phyloP scores from a whole-genome alignment of 23 tunicate species.

The Halocynthia aurantium region DNA sequence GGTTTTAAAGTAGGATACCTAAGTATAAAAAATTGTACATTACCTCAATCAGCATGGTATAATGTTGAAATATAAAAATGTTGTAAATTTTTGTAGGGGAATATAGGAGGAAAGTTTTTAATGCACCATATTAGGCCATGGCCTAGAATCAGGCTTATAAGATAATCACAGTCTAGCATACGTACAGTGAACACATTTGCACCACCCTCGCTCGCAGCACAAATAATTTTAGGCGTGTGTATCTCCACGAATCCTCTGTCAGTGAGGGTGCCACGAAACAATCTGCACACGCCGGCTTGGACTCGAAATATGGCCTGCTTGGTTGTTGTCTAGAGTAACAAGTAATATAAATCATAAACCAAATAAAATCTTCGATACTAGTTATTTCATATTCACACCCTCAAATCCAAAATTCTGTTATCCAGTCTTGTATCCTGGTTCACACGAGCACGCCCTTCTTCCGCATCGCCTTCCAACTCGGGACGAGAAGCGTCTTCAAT shows the following conservation, averaged over 20 bases:
- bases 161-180: no score
- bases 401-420: slow-evolving; percentile 85
- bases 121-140: not conserved
- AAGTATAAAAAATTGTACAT: not conserved
- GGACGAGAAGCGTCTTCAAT: slow-evolving; percentile 99
- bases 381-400: slow-evolving; percentile 27
- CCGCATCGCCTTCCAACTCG: slow-evolving; percentile 73
- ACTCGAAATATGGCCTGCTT: slow-evolving; percentile 98
- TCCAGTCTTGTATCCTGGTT: slow-evolving; percentile 94
- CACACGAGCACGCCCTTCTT: slow-evolving; percentile 78
- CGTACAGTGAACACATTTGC: slow-evolving; percentile 92
- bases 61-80: not conserved
- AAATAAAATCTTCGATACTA: not conserved
- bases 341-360: not conserved
- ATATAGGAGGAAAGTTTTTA: not conserved
- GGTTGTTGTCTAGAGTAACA: slow-evolving; percentile 63
- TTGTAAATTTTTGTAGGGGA: not conserved
- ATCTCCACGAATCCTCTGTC: slow-evolving; percentile 93
- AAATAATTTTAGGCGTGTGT: slow-evolving; percentile 96
- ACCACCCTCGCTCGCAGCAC: slow-evolving; percentile 99
- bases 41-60: not conserved
- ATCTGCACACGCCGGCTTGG: slow-evolving; percentile 89
- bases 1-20: slow-evolving; percentile 92
- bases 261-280: slow-evolving; percentile 74
- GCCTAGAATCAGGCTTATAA: no score